Base-by-base conservation (phyloP, 2,888 invertebrate species). In the Achlya flavicornis region DNA sequence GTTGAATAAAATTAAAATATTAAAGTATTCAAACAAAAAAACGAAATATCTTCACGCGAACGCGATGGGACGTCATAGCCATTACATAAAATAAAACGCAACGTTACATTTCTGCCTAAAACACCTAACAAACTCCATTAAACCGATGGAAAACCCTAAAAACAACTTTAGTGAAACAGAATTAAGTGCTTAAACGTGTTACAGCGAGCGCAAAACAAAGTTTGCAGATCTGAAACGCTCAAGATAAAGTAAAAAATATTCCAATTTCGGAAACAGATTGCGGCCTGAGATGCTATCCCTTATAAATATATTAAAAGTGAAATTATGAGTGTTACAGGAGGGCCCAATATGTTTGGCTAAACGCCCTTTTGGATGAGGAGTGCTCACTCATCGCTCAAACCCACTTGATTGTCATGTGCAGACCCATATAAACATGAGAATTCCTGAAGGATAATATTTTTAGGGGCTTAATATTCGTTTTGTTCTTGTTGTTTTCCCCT, bases 251-350 rank as follows among this genome's bases (percentile, higher is more conserved):
- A 83, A 85, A 85, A 86, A 85, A 85, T 83, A 83, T 83, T 83
- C 83, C 85, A 84, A 85, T 85, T 84, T 86, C 78, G 81, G 77
- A 81, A 85, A 86, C 84, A 84, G 84, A 86, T 85, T 86, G 84
- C 79, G 78, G 80, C 71, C 64, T 66, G 69, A 75, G 76, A 70
- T 69, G 75, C 79, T 75, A 84, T 84, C 80, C 83, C 81, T 84
- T 85, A 86, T 86, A 87, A 86, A 87, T 86, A 84, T 85, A 87
- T 87, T 86, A 85, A 86, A 86, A 80, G 78, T 77, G 82, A 76
- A 84, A 85, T 86, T 85, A 87, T 84, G 81, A 81, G 77, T n/a
- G n/a, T 77, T 76, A 75, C 73, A 76, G 74, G 73, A 72, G 72
- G 67, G 66, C 64, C 65, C 76, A 76, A 79, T 80, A 79, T 80